Conservation (phyloP, 2,113 vertebrate genomes). For the Lampris incognitus region DNA sequence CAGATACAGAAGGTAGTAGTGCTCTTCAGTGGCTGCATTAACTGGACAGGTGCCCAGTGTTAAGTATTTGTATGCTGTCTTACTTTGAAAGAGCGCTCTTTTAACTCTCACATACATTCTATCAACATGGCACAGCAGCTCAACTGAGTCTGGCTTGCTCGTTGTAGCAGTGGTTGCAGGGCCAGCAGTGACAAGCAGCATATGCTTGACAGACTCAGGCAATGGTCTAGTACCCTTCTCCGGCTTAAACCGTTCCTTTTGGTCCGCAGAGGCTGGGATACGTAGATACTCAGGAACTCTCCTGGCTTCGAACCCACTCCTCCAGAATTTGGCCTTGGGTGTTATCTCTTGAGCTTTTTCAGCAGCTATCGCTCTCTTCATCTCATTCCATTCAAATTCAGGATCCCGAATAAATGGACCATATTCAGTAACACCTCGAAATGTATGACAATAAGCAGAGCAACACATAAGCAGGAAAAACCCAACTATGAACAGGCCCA, state of each 20-base stretch:
- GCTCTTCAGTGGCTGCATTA: constrained; percentile 22
- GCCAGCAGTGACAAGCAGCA: constrained; percentile 16
- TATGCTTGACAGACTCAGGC: constrained; percentile 12
- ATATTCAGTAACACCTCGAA: neutral
- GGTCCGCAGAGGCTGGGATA: constrained; percentile 19
- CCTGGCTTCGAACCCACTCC: neutral
- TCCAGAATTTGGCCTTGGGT: neutral
- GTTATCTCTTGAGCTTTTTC: rapidly evolving
- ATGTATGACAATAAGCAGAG: constrained; percentile 11
- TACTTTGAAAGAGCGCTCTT: constrained; percentile 43
- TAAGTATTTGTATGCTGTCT: constrained; percentile 40
- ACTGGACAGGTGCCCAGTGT: constrained; percentile 67
- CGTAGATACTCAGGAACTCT: constrained; percentile 39
- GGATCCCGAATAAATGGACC: neutral
- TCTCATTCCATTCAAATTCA: constrained; percentile 40
- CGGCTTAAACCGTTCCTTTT: constrained; percentile 54
- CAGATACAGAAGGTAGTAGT: constrained; percentile 70
- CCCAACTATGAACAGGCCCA: constrained; percentile 29
- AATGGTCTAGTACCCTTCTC: constrained; percentile 40
- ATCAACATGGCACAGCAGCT: constrained; percentile 70
- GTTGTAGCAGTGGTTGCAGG: rapidly evolving
- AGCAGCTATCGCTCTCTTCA: neutral
- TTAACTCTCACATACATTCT: constrained; percentile 69
- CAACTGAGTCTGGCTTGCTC: neutral
- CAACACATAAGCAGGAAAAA: constrained; percentile 42